phyloP scores from a whole-genome alignment of 2,797 vertebrate genomes.

The Euphonia xanthogaster region DNA sequence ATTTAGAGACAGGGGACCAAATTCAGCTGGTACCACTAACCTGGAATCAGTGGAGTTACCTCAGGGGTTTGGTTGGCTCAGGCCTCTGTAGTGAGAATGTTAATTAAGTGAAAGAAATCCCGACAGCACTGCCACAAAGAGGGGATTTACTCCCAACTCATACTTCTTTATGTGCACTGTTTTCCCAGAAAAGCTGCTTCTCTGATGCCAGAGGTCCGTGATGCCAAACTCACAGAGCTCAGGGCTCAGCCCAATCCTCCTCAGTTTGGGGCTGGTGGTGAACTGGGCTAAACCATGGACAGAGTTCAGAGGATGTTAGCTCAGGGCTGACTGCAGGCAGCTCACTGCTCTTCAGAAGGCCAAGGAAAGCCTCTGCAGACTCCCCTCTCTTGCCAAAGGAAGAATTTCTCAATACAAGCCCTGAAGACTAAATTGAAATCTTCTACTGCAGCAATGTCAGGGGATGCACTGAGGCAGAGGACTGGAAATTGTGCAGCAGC shows the following conservation, averaged over 20 bases:
- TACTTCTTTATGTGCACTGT: neutral
- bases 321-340: neutral
- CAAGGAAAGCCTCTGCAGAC: neutral
- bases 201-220: neutral
- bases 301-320: neutral
- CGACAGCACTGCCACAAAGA: neutral
- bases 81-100: neutral
- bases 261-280: neutral
- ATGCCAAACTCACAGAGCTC: neutral
- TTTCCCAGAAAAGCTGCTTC: neutral
- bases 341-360: neutral
- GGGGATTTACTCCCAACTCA: neutral
- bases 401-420: neutral
- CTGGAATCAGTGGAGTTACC: neutral
- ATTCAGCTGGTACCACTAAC: neutral
- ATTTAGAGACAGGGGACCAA: neutral
- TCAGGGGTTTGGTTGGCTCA: neutral
- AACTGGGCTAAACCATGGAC: neutral
- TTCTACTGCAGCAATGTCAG: neutral
- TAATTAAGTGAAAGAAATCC: neutral
- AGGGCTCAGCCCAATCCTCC: neutral
- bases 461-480: neutral
- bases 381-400: neutral
- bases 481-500: constrained; percentile 8
- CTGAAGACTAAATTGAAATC: neutral